Evolutionary conservation across 2,113 vertebrate species (phyloP).

Genomic region (Gavia stellata): DNA sequence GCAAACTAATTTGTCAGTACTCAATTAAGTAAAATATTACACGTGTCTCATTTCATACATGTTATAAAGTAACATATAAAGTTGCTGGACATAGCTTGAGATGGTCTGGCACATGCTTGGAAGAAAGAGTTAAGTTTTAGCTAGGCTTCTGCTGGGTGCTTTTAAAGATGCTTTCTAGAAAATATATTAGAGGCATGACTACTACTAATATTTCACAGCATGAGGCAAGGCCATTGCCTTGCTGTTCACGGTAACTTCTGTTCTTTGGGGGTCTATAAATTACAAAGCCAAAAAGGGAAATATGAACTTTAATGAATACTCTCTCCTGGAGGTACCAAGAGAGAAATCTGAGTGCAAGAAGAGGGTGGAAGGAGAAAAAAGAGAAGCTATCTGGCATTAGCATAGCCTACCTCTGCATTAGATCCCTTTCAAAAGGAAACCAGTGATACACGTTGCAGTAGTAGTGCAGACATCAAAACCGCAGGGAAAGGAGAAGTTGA

Average conservation of each 20-base stretch:
- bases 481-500: not conserved
- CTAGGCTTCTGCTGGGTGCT: not conserved
- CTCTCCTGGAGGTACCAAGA: not conserved
- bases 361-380: not conserved
- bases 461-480: not conserved
- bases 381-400: not conserved
- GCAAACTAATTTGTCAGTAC: not conserved
- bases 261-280: not conserved
- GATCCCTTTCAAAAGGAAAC: not conserved
- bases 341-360: not conserved
- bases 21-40: not conserved
- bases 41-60: not conserved
- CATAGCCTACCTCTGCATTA: not conserved
- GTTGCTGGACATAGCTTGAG: not conserved
- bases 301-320: not conserved
- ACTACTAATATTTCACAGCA: not conserved
- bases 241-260: not conserved
- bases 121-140: not conserved
- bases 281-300: not conserved
- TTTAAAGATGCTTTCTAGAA: not conserved
- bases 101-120: not conserved
- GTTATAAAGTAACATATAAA: not conserved
- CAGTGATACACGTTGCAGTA: not conserved
- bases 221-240: not conserved
- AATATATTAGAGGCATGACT: not conserved